A percentile compares a stretch with the other conserved stretches of the same genome.
These are phyloP conservation scores for Salvelinus alpinus DNA, from an alignment of 2,113 vertebrate species.

Conservation along the genomic window DNA sequence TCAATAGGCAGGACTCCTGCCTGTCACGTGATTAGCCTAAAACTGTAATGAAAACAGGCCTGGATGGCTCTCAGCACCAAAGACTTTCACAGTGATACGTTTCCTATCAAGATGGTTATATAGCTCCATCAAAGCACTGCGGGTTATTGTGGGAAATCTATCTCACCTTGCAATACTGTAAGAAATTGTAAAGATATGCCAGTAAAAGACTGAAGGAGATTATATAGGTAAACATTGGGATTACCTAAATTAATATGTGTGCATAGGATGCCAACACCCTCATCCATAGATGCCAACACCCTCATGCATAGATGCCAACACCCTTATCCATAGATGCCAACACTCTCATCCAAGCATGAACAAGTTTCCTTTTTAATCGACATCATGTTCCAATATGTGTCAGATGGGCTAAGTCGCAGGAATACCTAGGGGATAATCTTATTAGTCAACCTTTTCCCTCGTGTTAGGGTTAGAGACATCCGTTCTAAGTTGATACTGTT, in stretches of 20 bases:
- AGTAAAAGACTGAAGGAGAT: conserved; percentile 64
- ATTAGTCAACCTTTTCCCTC: neutral
- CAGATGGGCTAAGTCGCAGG: conserved; percentile 43
- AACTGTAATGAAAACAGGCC: conserved; percentile 13
- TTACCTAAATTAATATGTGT: conserved; percentile 69
- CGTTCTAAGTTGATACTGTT: neutral
- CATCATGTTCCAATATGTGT: conserved; percentile 48
- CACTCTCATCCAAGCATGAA: conserved; percentile 50
- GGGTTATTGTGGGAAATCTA: conserved; percentile 45
- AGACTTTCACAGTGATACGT: neutral
- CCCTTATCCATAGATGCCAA: neutral
- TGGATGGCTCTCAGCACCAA: too few species aligned
- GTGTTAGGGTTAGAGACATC: neutral
- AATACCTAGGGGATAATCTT: conserved; percentile 8
- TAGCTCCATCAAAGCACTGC: conserved; percentile 51
- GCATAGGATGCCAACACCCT: conserved; percentile 29
- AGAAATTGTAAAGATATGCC: conserved; percentile 61
- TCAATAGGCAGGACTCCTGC: conserved; percentile 82
- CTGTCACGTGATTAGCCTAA: conserved; percentile 78
- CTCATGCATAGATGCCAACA: too few species aligned
- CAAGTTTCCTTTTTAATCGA: conserved; percentile 44
- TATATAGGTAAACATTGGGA: conserved; percentile 71
- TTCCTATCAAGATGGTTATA: conserved; percentile 45
- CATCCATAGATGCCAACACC: too few species aligned
- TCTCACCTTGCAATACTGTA: conserved; percentile 44